Evolutionary conservation across 2,113 vertebrate genomes (phyloP).

Genomic region (Crypturellus undulatus): DNA sequence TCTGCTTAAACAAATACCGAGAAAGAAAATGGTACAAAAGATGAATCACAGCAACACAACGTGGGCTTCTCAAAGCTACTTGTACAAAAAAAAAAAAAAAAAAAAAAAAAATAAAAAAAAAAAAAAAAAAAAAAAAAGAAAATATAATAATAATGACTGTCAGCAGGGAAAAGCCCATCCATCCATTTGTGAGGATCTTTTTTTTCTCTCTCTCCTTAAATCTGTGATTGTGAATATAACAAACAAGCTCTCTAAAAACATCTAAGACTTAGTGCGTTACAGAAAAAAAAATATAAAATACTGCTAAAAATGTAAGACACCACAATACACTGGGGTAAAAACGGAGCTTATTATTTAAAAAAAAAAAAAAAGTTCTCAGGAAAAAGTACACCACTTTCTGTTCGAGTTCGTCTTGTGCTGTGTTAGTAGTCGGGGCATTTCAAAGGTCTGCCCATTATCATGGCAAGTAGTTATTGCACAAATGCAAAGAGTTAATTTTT

Average conservation of each 20-base stretch:
- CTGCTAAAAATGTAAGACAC: constrained; percentile 60
- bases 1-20: constrained; percentile 80
- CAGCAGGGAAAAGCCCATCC: too few species aligned
- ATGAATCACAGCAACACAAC: constrained; percentile 84
- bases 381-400: constrained; percentile 77
- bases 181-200: too few species aligned
- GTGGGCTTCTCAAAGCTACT: constrained; percentile 84
- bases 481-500: constrained; percentile 79
- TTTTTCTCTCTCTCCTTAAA: background rate
- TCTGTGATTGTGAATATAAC: background rate
- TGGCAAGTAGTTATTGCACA: constrained; percentile 88
- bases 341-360: constrained; percentile 78
- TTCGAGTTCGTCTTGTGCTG: constrained; percentile 81
- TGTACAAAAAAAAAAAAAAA: constrained; percentile 70
- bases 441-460: constrained; percentile 78
- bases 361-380: constrained; percentile 75
- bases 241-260: too few species aligned
- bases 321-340: constrained; percentile 74
- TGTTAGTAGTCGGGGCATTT: constrained; percentile 85
- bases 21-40: constrained; percentile 85
- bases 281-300: too few species aligned
- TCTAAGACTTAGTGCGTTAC: too few species aligned
- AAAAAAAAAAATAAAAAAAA: too few species aligned
- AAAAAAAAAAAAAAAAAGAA: constrained; percentile 27
- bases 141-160: too few species aligned